Conservation (phyloP, 53 echinoderm and acorn worm genomes). For the Luidia sarsii region DNA sequence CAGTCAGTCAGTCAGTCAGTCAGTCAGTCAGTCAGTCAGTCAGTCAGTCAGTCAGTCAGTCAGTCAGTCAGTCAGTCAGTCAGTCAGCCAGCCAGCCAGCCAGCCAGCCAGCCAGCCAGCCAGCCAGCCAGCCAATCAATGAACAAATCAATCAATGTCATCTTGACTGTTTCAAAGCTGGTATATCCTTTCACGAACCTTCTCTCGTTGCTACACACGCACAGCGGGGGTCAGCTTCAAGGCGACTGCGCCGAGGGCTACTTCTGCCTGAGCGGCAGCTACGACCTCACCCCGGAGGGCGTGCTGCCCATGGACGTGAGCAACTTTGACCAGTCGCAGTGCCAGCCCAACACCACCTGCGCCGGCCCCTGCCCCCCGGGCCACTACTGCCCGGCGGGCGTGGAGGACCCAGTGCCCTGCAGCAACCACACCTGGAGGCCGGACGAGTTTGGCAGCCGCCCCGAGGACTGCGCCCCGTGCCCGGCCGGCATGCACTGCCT, state of each 20-base stretch:
- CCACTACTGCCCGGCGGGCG: slow-evolving; percentile 95
- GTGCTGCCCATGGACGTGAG: slow-evolving; percentile 43
- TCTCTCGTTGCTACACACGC: background rate
- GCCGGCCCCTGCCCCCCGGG: slow-evolving; percentile 88
- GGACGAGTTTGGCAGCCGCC: slow-evolving; percentile 78
- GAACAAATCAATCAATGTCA: too few species aligned
- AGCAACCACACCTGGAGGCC: slow-evolving; percentile 77
- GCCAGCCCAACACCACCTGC: slow-evolving; percentile 86
- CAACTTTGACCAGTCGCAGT: slow-evolving; percentile 91
- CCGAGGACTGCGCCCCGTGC: slow-evolving; percentile 86
- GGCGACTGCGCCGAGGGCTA: slow-evolving; percentile 94
- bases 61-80: too few species aligned
- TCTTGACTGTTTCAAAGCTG: too few species aligned
- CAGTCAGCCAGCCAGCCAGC: too few species aligned
- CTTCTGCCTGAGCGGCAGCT: slow-evolving; percentile 89
- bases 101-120: too few species aligned
- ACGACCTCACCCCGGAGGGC: slow-evolving; percentile 81
- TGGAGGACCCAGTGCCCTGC: slow-evolving; percentile 83
- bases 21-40: too few species aligned
- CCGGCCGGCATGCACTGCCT: slow-evolving; percentile 82
- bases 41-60: too few species aligned
- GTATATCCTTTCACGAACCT: too few species aligned
- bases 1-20: too few species aligned
- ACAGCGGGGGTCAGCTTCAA: slow-evolving; percentile 88
- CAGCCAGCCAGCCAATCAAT: too few species aligned